Evolutionary conservation across 2,797 vertebrate genomes (phyloP).

Genomic region (Tamandua tetradactyla): DNA sequence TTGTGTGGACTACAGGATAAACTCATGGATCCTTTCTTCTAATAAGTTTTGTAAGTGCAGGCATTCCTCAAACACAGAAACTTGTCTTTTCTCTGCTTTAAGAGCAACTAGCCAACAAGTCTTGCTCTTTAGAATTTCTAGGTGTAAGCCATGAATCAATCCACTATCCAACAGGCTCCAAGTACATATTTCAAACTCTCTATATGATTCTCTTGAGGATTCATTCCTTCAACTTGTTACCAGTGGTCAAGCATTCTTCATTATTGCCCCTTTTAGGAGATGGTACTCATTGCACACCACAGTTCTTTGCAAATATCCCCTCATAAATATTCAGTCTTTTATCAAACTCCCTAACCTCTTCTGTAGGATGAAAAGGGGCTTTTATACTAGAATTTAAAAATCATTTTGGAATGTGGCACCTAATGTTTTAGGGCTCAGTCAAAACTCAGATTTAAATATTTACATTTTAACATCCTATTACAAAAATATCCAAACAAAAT

Average conservation of each 20-base stretch:
- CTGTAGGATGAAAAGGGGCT: neutral
- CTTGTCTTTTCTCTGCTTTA: constrained; percentile 4
- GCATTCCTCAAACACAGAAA: neutral
- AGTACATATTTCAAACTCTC: neutral
- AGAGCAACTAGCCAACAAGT: neutral
- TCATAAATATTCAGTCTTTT: neutral
- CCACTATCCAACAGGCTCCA: neutral
- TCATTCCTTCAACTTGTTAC: neutral
- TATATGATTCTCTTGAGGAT: neutral
- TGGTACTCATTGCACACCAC: neutral
- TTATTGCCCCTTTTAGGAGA: neutral
- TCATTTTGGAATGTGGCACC: neutral
- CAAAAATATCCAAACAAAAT: neutral
- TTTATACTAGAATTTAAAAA: neutral
- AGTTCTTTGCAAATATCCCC: neutral
- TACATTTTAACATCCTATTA: neutral
- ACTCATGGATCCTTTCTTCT: neutral
- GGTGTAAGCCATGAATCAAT: neutral
- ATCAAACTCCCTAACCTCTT: neutral
- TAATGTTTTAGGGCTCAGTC: neutral
- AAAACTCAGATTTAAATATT: constrained; percentile 8
- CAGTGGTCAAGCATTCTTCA: neutral
- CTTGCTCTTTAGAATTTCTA: neutral
- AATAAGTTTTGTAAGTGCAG: neutral
- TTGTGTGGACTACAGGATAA: neutral